A percentile compares a stretch with the other conserved stretches of the same genome.
Conservation (phyloP, 2,888 invertebrate genomes). For the Cantharis rufa region DNA sequence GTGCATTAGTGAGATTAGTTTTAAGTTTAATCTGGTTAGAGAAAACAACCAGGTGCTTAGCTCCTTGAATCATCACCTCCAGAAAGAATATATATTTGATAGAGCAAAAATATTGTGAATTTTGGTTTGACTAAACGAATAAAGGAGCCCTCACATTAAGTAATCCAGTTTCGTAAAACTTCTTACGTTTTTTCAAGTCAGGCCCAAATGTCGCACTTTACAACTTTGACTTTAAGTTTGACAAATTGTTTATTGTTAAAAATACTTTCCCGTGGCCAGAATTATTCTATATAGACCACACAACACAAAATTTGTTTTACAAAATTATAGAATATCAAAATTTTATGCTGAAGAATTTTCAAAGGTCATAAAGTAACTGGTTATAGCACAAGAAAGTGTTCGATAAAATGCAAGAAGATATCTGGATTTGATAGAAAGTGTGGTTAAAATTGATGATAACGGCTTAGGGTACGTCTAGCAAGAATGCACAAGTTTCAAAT, state of each 20-base stretch:
- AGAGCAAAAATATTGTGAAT: background rate
- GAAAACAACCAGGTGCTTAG: conserved; percentile 36
- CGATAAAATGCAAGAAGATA: background rate
- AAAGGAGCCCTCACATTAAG: background rate
- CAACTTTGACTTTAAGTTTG: background rate
- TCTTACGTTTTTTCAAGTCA: background rate
- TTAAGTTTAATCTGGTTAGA: conserved; percentile 31
- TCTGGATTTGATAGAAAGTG: background rate
- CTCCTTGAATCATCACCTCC: conserved; percentile 25
- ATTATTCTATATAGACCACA: too few relatives aligned
- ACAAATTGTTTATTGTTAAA: background rate
- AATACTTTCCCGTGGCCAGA: too few relatives aligned
- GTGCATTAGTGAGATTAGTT: conserved; percentile 40
- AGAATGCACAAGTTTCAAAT: background rate
- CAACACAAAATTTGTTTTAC: background rate
- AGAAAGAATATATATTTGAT: background rate
- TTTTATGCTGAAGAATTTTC: background rate
- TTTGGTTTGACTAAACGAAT: background rate
- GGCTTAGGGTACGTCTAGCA: background rate
- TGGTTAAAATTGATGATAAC: background rate
- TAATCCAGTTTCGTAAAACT: background rate
- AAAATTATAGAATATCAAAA: background rate
- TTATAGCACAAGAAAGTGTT: background rate
- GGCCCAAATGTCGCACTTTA: background rate
- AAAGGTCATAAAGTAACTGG: background rate